These are phyloP conservation scores for Miltochrista miniata DNA, from an alignment of 2,888 invertebrate species.

Conservation along the genomic window DNA sequence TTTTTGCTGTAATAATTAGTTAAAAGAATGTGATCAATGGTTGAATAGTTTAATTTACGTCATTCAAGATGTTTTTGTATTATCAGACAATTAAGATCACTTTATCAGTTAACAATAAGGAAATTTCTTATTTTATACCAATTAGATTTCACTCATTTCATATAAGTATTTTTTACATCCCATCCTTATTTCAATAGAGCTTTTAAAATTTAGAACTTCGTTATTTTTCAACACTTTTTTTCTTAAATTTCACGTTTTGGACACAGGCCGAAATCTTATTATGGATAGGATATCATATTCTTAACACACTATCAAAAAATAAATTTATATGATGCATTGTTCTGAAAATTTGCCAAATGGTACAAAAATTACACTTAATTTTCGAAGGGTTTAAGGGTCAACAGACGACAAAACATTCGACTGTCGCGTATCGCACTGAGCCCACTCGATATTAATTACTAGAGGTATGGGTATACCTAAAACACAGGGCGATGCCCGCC, in stretches of 20 bases:
- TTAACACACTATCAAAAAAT: neutral
- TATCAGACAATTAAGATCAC: conserved; percentile 9
- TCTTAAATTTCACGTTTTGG: neutral
- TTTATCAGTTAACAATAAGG: conserved; percentile 3
- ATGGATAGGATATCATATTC: neutral
- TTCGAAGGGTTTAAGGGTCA: conserved; percentile 46
- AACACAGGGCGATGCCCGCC: conserved; percentile 57
- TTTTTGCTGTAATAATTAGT: neutral
- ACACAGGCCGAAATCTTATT: neutral
- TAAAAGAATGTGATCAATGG: neutral
- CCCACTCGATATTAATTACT: conserved; percentile 50
- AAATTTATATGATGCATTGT: conserved; percentile 14
- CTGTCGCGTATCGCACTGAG: conserved; percentile 51
- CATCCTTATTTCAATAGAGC: neutral
- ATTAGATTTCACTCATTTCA: too few relatives aligned
- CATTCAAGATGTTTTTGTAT: conserved; percentile 4
- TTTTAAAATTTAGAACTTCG: neutral
- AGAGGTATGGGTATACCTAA: conserved; percentile 39
- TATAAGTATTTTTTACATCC: too few relatives aligned
- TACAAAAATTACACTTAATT: conserved; percentile 34
- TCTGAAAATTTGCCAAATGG: conserved; percentile 19
- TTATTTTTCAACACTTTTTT: conserved; percentile 20
- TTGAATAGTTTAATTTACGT: conserved; percentile 3
- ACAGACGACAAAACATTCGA: conserved; percentile 52
- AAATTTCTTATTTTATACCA: neutral